Evolutionary conservation across 2,888 invertebrate genomes (phyloP).

Genomic region (Diarsia mendica): DNA sequence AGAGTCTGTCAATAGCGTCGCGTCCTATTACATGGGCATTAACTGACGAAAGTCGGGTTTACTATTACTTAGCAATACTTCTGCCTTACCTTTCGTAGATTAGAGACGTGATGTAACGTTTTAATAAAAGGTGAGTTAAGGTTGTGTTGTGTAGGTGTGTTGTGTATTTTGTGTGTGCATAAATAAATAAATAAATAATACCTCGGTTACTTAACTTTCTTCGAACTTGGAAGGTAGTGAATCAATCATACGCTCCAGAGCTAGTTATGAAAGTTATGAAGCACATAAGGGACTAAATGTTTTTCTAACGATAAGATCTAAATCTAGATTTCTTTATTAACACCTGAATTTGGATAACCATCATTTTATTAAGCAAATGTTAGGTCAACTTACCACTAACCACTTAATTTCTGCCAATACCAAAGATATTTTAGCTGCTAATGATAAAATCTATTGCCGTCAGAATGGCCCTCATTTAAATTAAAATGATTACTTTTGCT

Average conservation of each 20-base stretch:
- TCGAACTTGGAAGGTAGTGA: neutral
- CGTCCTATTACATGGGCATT: no score
- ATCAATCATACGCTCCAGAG: neutral
- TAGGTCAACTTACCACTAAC: slow-evolving; percentile 25
- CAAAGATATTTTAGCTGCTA: slow-evolving; percentile 55
- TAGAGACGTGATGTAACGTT: no score
- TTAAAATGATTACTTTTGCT: slow-evolving; percentile 70
- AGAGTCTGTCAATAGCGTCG: no score
- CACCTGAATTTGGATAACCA: slow-evolving; percentile 64
- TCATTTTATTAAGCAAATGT: neutral
- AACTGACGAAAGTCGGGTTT: no score
- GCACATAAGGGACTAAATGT: neutral
- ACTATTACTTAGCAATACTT: no score
- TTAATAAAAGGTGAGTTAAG: no score
- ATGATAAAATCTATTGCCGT: slow-evolving; percentile 62
- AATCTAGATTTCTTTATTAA: neutral
- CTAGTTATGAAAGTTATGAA: neutral
- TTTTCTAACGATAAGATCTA: neutral
- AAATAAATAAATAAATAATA: neutral
- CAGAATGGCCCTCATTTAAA: slow-evolving; percentile 63
- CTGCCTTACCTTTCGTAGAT: no score
- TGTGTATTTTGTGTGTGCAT: no score
- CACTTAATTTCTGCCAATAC: slow-evolving; percentile 47
- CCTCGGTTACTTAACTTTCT: neutral
- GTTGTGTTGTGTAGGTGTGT: no score